Evolutionary conservation across 2,888 invertebrate genomes (phyloP).

Genomic region (Chaetogeoica ovagalla): DNA sequence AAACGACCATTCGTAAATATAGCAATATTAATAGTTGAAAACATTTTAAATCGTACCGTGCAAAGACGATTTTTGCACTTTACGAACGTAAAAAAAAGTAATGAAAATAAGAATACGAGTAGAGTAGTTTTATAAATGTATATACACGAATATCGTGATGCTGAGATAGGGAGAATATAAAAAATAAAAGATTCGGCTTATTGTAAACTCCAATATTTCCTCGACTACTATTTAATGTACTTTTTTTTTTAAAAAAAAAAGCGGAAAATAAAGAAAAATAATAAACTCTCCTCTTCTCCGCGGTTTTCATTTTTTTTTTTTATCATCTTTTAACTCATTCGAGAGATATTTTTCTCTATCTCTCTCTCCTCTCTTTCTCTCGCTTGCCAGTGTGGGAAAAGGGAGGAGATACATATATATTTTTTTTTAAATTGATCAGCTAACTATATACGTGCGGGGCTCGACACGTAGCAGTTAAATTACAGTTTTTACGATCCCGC

Average conservation of each 20-base stretch:
- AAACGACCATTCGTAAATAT: no score
- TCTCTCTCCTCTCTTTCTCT: background rate
- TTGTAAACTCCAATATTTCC: slow-evolving; percentile 8
- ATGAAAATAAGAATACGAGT: no score
- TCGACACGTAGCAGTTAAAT: slow-evolving; percentile 38
- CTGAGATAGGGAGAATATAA: background rate
- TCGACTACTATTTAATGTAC: background rate
- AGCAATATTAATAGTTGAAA: no score
- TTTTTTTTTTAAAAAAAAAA: background rate
- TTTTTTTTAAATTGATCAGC: slow-evolving; percentile 49
- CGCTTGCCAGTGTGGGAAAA: background rate
- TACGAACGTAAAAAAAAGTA: no score
- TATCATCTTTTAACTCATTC: slow-evolving; percentile 14
- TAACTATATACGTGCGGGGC: slow-evolving; percentile 37
- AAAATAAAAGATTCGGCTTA: background rate
- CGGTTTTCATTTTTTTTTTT: slow-evolving; percentile 44
- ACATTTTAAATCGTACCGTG: no score
- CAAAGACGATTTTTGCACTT: no score
- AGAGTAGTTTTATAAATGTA: no score
- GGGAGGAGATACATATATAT: background rate
- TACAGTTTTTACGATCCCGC: slow-evolving; percentile 50
- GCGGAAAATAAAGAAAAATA: background rate
- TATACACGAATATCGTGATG: background rate
- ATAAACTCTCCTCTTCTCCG: slow-evolving; percentile 46
- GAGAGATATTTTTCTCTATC: background rate